Base-by-base conservation (phyloP, 1,140 invertebrate genomes). In the Atopsyche davidsoni region DNA sequence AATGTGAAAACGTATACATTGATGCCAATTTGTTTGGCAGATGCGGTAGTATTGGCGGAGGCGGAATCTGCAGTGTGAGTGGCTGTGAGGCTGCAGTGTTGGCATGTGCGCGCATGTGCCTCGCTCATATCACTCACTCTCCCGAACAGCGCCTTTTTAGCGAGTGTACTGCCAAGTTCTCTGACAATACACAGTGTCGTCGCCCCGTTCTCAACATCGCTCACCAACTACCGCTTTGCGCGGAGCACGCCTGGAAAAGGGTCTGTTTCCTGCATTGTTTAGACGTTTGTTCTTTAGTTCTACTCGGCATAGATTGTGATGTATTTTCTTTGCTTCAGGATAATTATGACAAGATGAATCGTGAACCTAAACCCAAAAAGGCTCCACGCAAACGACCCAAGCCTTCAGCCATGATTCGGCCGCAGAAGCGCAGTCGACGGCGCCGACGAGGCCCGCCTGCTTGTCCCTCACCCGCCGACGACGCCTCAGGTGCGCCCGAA, bases 131-230 rank as follows among this genome's bases (percentile, higher is more conserved):
- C 49, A 89, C 91, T 72, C 77, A 85, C 55, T 92, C 92, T 64
- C 78, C 82, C 21, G 88, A 92, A 58, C 92, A 96, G 68, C 78
- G 88, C 55, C 72, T 95, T 35, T 95, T 92, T 70, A 83, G 86
- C 53, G 84, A 89, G 60, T 96, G 92, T 70, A 91, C 89, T 46
- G 90, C 89, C 41, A 91, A 84, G 71, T 89, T 87, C 65, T 81
- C 80, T 28, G 88, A 92, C 67, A 91, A 92, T 54, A 85, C 86
- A 17, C 87, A 91, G 65, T 96, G 92, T 70, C 86, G 86, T 57
- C 76, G 86, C 48, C 90, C 92, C 43, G 87, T 93, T 16, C 83
- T 93, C 62, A 89, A 93, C 71, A 79, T 92, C 46, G 78, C 79
- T 16, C 86, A 91, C 60, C 86, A 91, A 61, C 70, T 89, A 59